These are phyloP conservation scores for Dolichoris vasculosae DNA, from an alignment of 1,140 invertebrate species.

Conservation along the genomic window DNA sequence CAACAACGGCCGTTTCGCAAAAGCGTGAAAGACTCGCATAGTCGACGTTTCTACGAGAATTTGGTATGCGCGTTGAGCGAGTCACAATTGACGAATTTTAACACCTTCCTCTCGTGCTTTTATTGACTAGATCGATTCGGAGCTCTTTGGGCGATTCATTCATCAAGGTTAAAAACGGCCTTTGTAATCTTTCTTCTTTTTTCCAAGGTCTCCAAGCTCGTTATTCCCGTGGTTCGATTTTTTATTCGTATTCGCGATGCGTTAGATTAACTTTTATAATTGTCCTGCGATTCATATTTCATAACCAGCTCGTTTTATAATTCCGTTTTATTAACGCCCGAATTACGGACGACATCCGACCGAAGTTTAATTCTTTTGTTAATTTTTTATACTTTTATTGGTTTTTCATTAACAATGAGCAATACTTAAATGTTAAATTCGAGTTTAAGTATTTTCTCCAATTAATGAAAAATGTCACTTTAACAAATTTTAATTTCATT, in stretches of 20 bases:
- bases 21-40: slow-evolving; percentile 4
- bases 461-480: background rate
- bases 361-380: no score
- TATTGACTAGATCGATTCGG: background rate
- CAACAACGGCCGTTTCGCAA: background rate
- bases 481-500: background rate
- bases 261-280: no score
- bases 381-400: no score
- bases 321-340: no score
- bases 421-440: background rate
- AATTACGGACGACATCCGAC: no score
- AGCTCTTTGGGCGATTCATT: background rate
- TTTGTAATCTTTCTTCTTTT: no score
- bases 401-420: no score
- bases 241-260: no score
- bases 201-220: no score
- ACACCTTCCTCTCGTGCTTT: background rate
- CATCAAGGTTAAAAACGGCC: no score
- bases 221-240: no score
- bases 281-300: background rate
- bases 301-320: background rate
- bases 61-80: slow-evolving; percentile 11
- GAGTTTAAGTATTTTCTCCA: background rate
- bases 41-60: slow-evolving; percentile 22
- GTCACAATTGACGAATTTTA: slow-evolving; percentile 37